Percentiles rank a stretch among this genome's conserved stretches.
Evolutionary conservation across 2,797 vertebrate genomes (phyloP).

Genomic region (Sebastes hubbsi): DNA sequence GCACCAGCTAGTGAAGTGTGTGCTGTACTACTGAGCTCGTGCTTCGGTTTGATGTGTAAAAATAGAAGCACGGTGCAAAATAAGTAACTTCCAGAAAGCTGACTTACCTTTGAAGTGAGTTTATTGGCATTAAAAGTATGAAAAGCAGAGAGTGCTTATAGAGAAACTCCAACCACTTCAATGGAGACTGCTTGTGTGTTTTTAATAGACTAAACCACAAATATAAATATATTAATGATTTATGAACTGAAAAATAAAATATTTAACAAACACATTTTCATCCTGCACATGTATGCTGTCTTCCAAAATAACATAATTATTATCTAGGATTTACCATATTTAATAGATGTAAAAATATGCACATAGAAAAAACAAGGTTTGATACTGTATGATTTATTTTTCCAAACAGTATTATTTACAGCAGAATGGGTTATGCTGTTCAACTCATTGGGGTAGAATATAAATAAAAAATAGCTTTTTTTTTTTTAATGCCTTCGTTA

Average conservation of each 20-base stretch:
- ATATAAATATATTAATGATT: conserved; percentile 5
- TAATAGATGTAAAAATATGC: not conserved
- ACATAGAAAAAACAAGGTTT: not conserved
- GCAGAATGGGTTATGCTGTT: not conserved
- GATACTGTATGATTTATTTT: not conserved
- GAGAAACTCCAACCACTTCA: not conserved
- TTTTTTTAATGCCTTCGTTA: not conserved
- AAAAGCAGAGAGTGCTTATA: not conserved
- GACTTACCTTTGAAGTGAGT: conserved; percentile 19
- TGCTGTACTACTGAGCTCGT: not conserved
- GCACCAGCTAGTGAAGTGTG: not conserved
- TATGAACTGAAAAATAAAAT: not conserved
- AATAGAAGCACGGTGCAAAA: not conserved
- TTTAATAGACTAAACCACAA: not conserved
- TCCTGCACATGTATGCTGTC: not conserved
- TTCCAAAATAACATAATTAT: not conserved
- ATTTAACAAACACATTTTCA: not conserved
- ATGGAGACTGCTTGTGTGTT: not conserved
- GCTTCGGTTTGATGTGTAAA: not conserved
- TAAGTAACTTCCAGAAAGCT: not conserved
- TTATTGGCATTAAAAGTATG: not conserved
- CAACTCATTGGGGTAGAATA: not conserved
- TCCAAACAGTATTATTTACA: not conserved
- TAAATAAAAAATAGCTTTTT: not conserved
- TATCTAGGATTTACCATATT: not conserved